A percentile compares a stretch with the other conserved stretches of the same genome.
Evolutionary conservation across 64 coral and sea anemone species (phyloP).

Genomic region (Stichodactyla mertensii): DNA sequence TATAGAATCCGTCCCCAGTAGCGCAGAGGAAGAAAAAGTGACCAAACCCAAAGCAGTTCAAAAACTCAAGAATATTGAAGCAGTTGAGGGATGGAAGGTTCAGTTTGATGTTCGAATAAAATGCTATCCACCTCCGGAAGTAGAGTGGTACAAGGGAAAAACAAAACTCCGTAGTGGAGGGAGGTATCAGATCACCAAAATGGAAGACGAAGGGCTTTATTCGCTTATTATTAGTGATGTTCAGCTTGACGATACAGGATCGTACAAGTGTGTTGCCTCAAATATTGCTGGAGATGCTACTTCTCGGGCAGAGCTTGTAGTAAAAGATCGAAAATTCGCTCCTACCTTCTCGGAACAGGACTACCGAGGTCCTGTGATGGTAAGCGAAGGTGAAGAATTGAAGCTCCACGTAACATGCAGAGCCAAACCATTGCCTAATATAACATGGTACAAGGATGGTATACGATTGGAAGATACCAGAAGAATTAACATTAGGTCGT

Average conservation of each 20-base stretch:
- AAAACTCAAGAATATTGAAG: conserved; percentile 46
- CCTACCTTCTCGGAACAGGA: conserved; percentile 64
- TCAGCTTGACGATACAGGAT: conserved; percentile 56
- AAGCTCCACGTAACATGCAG: conserved; percentile 53
- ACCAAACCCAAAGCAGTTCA: conserved; percentile 35
- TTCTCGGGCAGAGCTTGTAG: conserved; percentile 61
- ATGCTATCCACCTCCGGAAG: conserved; percentile 37
- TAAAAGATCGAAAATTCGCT: conserved; percentile 44
- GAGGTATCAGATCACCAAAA: conserved; percentile 29
- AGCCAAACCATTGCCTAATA: conserved; percentile 67
- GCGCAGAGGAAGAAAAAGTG: neutral
- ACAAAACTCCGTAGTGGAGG: conserved; percentile 49
- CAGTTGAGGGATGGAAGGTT: conserved; percentile 46
- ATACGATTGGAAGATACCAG: conserved; percentile 45
- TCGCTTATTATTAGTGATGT: conserved; percentile 75
- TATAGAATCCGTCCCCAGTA: neutral
- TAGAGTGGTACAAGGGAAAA: conserved; percentile 60
- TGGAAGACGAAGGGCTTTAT: conserved; percentile 42
- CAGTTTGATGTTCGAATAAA: conserved; percentile 43
- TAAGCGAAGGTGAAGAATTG: conserved; percentile 68
- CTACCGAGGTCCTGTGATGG: conserved; percentile 38
- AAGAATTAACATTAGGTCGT: conserved; percentile 41
- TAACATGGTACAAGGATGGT: conserved; percentile 87
- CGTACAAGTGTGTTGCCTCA: conserved; percentile 83
- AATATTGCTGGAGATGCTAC: conserved; percentile 79